Percentiles rank a stretch among this genome's conserved stretches.
Conservation (phyloP, 2,113 vertebrate genomes). For the Pithys albifrons region DNA sequence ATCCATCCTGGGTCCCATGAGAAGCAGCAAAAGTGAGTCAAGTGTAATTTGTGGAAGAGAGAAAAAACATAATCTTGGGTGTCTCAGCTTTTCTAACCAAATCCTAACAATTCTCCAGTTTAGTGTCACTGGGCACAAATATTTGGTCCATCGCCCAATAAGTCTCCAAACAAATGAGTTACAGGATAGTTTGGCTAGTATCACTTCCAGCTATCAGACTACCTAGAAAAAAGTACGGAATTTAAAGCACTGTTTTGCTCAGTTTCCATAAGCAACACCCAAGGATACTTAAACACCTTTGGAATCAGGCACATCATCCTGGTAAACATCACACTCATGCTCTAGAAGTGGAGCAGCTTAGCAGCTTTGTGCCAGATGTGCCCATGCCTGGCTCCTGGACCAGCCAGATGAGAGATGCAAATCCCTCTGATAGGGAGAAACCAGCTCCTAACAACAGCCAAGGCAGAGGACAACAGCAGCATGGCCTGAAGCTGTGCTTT, state of each 20-base stretch:
- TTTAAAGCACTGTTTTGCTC: background rate
- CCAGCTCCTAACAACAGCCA: background rate
- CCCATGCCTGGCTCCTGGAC: accelerated
- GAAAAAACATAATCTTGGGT: background rate
- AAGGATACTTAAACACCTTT: background rate
- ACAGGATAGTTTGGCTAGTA: background rate
- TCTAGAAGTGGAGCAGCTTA: background rate
- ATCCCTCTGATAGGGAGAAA: background rate
- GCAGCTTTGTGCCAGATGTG: background rate
- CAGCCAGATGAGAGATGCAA: background rate
- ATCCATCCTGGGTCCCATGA: background rate
- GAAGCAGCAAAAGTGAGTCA: background rate
- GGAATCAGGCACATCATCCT: accelerated
- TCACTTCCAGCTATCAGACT: background rate
- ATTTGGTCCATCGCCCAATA: background rate
- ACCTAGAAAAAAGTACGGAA: background rate
- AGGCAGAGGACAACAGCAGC: background rate
- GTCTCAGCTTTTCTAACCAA: background rate
- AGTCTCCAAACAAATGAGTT: background rate
- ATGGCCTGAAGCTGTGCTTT: background rate
- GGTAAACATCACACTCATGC: background rate
- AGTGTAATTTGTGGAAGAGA: accelerated
- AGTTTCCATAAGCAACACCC: background rate
- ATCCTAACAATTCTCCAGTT: background rate
- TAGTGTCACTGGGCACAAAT: background rate